These are phyloP conservation scores for Oceanodroma leucorhoa DNA, from an alignment of 2,797 vertebrate genomes.

Conservation along the genomic window DNA sequence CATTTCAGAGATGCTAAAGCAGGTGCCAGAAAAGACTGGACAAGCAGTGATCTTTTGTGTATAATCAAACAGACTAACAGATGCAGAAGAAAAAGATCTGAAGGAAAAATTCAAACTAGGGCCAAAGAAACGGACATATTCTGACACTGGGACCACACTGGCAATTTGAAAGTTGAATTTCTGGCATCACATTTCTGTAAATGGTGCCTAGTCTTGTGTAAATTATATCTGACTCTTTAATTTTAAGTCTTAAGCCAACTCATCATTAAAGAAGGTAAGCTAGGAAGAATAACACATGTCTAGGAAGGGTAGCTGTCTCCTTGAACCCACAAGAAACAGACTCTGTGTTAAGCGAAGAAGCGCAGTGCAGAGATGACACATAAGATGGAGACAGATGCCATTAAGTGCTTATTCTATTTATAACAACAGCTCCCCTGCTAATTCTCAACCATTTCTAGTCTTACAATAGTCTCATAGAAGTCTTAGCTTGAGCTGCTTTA, in stretches of 20 bases:
- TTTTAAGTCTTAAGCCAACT: background rate
- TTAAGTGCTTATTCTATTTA: background rate
- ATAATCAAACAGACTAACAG: background rate
- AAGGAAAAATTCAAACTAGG: background rate
- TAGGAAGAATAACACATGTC: background rate
- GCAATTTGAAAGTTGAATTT: background rate
- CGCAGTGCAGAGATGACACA: background rate
- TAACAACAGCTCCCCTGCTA: background rate
- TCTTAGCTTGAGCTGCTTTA: background rate
- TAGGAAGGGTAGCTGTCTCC: background rate
- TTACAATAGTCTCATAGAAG: background rate
- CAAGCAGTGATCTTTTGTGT: background rate
- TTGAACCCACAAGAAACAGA: background rate
- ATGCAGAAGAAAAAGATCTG: background rate
- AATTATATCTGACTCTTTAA: background rate
- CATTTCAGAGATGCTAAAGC: background rate
- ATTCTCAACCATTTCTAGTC: background rate
- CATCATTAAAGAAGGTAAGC: background rate
- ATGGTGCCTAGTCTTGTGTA: background rate
- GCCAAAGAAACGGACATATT: background rate
- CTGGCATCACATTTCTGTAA: background rate
- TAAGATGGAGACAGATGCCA: background rate
- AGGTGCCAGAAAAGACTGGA: background rate
- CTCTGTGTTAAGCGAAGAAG: background rate
- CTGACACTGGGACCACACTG: background rate